Conservation (phyloP, 2,797 vertebrate species). For the Rhinichthys osculus region DNA sequence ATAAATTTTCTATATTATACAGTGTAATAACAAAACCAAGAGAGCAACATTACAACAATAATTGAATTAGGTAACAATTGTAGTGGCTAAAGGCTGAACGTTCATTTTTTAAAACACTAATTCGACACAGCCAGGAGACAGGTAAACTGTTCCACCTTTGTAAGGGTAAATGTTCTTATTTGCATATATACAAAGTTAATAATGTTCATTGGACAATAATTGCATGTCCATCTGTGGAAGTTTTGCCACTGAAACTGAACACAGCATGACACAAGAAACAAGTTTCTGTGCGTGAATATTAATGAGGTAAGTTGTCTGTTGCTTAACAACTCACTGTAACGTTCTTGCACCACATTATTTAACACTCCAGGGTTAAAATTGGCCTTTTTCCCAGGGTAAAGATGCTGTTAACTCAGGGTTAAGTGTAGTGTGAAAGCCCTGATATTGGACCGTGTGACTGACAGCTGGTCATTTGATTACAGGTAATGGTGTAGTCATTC, state of each 20-base stretch:
- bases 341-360: slow-evolving; percentile 15
- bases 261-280: background rate
- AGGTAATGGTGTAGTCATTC: slow-evolving; percentile 99
- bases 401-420: background rate
- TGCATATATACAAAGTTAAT: background rate
- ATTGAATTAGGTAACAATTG: background rate
- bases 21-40: background rate
- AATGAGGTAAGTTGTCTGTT: background rate
- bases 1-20: background rate
- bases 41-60: background rate
- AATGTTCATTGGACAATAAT: background rate
- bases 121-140: background rate
- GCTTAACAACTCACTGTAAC: background rate
- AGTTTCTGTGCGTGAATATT: background rate
- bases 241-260: background rate
- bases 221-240: slow-evolving; percentile 9
- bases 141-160: background rate
- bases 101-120: background rate
- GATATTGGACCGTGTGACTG: too few species aligned
- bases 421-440: background rate
- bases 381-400: background rate
- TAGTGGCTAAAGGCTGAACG: background rate
- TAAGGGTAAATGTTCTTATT: background rate
- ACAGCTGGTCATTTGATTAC: slow-evolving; percentile 11
- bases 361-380: background rate